Percentiles rank a stretch among this genome's conserved stretches.
Evolutionary conservation across 2,113 vertebrate species (phyloP).

Genomic region (Pedetes capensis): DNA sequence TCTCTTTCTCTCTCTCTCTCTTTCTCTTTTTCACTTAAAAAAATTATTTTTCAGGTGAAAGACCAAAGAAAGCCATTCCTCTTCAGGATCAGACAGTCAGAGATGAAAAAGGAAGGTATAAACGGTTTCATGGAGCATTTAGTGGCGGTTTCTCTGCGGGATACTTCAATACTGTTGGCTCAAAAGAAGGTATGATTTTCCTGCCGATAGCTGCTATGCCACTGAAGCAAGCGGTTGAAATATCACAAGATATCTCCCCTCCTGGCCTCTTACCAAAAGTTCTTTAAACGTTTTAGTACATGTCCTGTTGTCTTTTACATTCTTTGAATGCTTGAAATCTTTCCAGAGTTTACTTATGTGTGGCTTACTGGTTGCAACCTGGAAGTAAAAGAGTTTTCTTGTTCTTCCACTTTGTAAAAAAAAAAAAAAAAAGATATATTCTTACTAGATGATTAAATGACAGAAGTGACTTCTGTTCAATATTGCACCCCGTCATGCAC

Average conservation of each 20-base stretch:
- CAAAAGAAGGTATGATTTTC: slow-evolving; percentile 91
- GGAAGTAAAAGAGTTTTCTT: not conserved
- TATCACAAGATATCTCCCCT: not conserved
- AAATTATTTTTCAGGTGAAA: slow-evolving; percentile 84
- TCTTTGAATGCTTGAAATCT: not conserved
- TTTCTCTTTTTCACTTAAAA: slow-evolving; percentile 4
- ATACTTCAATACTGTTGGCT: slow-evolving; percentile 96
- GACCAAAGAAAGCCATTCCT: slow-evolving; percentile 91
- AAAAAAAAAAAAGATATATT: not conserved
- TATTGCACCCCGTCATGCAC: not conserved
- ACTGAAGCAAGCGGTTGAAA: not conserved
- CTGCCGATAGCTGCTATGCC: not conserved
- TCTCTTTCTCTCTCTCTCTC: no score
- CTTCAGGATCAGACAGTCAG: slow-evolving; percentile 96
- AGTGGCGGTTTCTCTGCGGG: slow-evolving; percentile 98
- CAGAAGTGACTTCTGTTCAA: not conserved
- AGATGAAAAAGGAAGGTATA: slow-evolving; percentile 94
- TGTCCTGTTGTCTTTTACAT: not conserved
- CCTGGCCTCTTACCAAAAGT: not conserved
- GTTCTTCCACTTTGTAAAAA: not conserved
- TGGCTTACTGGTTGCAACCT: not conserved
- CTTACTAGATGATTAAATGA: not conserved
- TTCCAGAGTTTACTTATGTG: not conserved
- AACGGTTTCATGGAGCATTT: slow-evolving; percentile 96
- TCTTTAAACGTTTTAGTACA: not conserved